Conservation (phyloP, 53 echinoderm and acorn worm species). For the Mesocentrotus franciscanus region DNA sequence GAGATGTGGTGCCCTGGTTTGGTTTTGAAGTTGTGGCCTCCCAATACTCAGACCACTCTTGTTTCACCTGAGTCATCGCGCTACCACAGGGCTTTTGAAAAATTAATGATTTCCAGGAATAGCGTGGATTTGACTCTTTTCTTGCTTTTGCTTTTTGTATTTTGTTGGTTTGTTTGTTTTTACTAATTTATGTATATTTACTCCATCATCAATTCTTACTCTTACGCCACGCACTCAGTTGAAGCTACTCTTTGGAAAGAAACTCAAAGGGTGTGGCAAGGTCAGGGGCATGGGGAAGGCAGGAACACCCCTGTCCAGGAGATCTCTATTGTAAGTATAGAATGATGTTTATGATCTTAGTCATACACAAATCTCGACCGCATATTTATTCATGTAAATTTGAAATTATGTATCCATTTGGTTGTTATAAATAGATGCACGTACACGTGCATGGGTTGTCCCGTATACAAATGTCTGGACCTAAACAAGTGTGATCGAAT, state of each 20-base stretch:
- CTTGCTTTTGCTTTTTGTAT: not conserved
- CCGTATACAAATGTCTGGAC: too few species aligned
- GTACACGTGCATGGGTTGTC: too few species aligned
- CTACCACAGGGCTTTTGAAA: too few species aligned
- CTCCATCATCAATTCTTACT: not conserved
- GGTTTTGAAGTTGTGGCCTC: too few species aligned
- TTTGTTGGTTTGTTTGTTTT: not conserved
- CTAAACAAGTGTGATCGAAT: too few species aligned
- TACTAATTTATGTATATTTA: not conserved
- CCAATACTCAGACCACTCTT: too few species aligned
- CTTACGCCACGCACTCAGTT: not conserved
- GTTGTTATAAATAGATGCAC: too few species aligned
- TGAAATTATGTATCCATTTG: not conserved
- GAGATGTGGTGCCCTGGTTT: too few species aligned
- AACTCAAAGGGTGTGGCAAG: not conserved
- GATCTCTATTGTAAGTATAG: constrained; percentile 49
- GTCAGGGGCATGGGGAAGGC: not conserved
- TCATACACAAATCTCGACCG: not conserved
- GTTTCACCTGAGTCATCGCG: too few species aligned
- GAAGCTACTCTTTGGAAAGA: constrained; percentile 3
- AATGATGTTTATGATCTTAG: too few species aligned
- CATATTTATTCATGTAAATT: not conserved
- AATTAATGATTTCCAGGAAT: not conserved
- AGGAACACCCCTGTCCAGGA: constrained; percentile 27
- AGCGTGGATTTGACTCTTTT: not conserved